Conservation (phyloP, 2,888 invertebrate species). For the Celastrina argiolus region DNA sequence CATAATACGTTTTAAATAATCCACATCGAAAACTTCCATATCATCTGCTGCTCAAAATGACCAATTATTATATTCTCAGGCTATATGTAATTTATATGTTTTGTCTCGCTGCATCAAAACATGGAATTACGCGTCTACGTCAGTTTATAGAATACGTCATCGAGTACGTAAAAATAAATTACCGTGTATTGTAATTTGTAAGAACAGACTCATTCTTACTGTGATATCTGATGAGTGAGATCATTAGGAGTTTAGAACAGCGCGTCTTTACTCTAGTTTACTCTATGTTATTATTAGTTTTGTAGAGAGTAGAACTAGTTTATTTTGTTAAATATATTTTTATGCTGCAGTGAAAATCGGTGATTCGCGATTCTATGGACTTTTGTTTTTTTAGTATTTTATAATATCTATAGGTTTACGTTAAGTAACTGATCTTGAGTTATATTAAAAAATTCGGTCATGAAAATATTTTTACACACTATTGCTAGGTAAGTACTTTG, state of each 20-base stretch:
- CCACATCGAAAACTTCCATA: background rate
- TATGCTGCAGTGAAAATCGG: background rate
- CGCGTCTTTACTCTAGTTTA: background rate
- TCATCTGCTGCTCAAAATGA: background rate
- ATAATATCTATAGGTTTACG: too few species aligned
- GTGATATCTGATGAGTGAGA: background rate
- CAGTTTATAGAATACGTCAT: constrained; percentile 2
- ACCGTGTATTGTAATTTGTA: constrained; percentile 5
- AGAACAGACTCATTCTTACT: background rate
- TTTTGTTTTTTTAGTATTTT: background rate
- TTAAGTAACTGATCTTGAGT: too few species aligned
- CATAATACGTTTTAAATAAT: background rate
- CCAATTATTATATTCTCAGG: background rate
- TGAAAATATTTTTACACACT: background rate
- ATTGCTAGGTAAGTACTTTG: background rate
- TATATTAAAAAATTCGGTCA: too few species aligned
- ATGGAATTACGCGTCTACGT: background rate
- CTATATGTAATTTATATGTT: background rate
- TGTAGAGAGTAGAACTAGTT: background rate
- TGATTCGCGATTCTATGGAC: background rate
- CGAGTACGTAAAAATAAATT: constrained; percentile 1
- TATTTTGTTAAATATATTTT: background rate
- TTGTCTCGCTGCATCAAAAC: background rate
- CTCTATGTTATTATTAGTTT: background rate
- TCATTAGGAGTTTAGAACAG: constrained; percentile 5